Base-by-base conservation (phyloP, 2,888 invertebrate species). In the Tethea ocularis region DNA sequence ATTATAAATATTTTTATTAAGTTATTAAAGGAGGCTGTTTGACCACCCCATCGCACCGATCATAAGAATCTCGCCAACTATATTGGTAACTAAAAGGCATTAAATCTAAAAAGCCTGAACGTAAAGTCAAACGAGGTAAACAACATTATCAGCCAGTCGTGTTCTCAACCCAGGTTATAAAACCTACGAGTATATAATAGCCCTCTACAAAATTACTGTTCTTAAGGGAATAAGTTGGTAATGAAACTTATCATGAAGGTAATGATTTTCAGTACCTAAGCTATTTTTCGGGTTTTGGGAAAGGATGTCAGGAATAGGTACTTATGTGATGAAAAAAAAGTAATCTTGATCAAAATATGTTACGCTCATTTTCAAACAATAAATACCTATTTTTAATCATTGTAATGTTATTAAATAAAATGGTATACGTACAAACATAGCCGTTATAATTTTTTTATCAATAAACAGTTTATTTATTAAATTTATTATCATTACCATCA, bases 121-220 rank as follows among this genome's bases (percentile, higher is more conserved):
- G 51, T 58, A 58, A 66, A 64, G 56, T 61, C 56, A 64, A 66
- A 66, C 61, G 67, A 62, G 72, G 72, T 78, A 77, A 79, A 78
- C 72, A 77, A 73, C 71, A 83, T 84, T 78, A 83, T 80, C 78
- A 66, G 62, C 60, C 64, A 67, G 69, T 72, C 78, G 71, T 79
- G 73, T 66, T 72, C 72, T 83, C n/a, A 82, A 82, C 77, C 74
- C 76, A 72, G 64, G 67, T 57, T 66, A 46, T 73, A 59, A 68
- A 67, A 62, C 68, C 72, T 61, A n/a, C n/a, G 68, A 68, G 68
- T 70, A 69, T 68, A 72, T n/a, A 74, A 77, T 75, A 75, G 72
- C 76, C 67, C 62, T 61, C 67, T 62, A 69, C 76, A 85, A 86
- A n/a, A 86, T 86, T 84, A 79, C 86, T 73, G 78, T 82, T 77